Conservation (phyloP, 2,113 vertebrate genomes). For the Anseranas semipalmata region DNA sequence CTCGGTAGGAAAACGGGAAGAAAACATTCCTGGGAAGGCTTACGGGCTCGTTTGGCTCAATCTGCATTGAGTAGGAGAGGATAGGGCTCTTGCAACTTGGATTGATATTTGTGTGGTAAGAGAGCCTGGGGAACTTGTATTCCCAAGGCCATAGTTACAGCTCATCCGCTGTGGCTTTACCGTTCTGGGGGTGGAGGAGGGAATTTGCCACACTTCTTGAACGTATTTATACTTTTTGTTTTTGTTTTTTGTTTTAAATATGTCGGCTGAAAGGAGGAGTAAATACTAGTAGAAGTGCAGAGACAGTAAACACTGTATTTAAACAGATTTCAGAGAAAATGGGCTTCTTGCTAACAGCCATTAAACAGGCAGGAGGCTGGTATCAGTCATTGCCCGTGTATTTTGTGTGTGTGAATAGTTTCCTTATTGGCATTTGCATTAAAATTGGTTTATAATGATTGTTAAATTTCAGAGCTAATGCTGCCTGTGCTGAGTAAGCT, state of each 20-base stretch:
- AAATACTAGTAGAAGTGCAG: slow-evolving; percentile 18
- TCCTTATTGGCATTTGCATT: slow-evolving; percentile 11
- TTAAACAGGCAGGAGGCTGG: neutral
- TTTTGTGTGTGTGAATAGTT: neutral
- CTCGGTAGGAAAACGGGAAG: slow-evolving; percentile 35
- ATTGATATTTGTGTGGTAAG: slow-evolving; percentile 62
- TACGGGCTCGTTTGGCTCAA: neutral
- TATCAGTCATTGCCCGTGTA: neutral
- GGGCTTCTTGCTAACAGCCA: neutral
- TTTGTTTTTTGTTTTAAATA: neutral
- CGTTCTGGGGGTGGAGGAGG: slow-evolving; percentile 57
- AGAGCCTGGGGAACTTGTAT: slow-evolving; percentile 67
- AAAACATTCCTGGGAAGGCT: slow-evolving; percentile 34
- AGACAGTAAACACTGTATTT: slow-evolving; percentile 11
- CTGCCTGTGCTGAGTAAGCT: neutral
- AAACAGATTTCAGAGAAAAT: slow-evolving; percentile 33
- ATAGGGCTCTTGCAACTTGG: slow-evolving; percentile 52
- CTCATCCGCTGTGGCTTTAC: slow-evolving; percentile 65
- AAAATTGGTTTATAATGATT: slow-evolving; percentile 1
- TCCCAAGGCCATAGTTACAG: slow-evolving; percentile 69
- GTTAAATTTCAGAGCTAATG: slow-evolving; percentile 10
- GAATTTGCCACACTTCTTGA: slow-evolving; percentile 64
- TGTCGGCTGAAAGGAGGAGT: slow-evolving; percentile 38
- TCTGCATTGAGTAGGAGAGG: slow-evolving; percentile 25
- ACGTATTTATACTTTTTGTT: slow-evolving; percentile 19